Conservation (phyloP, 1,140 invertebrate genomes). For the Solen grandis region DNA sequence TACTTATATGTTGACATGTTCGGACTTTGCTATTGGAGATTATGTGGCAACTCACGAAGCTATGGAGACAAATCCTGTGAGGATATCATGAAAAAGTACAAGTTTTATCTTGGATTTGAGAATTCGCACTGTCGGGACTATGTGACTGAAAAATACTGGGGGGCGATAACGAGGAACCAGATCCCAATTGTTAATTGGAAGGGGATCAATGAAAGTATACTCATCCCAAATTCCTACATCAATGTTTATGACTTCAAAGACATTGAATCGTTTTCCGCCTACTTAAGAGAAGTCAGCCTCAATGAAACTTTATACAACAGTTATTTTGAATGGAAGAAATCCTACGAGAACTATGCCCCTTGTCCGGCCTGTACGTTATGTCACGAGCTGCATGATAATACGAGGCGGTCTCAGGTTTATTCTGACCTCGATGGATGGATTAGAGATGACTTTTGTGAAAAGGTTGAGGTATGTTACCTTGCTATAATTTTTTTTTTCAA, state of each 20-base stretch:
- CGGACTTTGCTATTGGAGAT: slow-evolving; percentile 81
- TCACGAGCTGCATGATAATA: slow-evolving; percentile 62
- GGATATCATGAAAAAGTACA: slow-evolving; percentile 85
- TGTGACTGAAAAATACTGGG: slow-evolving; percentile 80
- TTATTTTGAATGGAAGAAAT: slow-evolving; percentile 77
- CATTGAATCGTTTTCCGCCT: slow-evolving; percentile 91
- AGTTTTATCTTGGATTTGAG: slow-evolving; percentile 87
- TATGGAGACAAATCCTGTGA: slow-evolving; percentile 60
- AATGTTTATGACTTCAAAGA: slow-evolving; percentile 97
- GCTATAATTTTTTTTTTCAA: background rate
- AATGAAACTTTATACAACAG: slow-evolving; percentile 74
- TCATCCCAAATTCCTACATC: slow-evolving; percentile 89
- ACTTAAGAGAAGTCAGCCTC: slow-evolving; percentile 85
- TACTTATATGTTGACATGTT: slow-evolving; percentile 84
- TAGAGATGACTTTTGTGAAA: slow-evolving; percentile 60
- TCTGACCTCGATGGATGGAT: slow-evolving; percentile 70
- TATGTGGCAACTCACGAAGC: slow-evolving; percentile 59
- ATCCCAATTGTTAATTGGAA: slow-evolving; percentile 75
- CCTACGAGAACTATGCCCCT: slow-evolving; percentile 59
- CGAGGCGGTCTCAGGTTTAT: slow-evolving; percentile 64
- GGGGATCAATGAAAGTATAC: slow-evolving; percentile 68
- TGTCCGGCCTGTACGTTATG: slow-evolving; percentile 64
- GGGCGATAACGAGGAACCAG: slow-evolving; percentile 61
- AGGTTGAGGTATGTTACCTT: slow-evolving; percentile 32
- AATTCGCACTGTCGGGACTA: slow-evolving; percentile 79